Evolutionary conservation across 2,797 vertebrate genomes (phyloP).

Genomic region (Danio choprae): DNA sequence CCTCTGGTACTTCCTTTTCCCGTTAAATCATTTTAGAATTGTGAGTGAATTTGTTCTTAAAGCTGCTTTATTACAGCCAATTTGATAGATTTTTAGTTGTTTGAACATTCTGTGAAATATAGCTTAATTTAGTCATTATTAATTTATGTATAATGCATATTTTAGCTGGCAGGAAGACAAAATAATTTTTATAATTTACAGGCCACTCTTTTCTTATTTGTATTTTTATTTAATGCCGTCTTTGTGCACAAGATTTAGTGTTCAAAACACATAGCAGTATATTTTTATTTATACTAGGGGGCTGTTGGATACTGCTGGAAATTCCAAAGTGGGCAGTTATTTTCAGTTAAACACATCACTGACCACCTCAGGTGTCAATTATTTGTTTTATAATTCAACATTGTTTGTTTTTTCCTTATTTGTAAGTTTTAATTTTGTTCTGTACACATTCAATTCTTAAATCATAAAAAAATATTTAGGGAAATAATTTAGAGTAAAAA

Average conservation of each 20-base stretch:
- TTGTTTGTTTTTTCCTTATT: no score
- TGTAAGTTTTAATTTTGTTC: neutral
- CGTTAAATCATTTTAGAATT: neutral
- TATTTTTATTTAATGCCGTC: neutral
- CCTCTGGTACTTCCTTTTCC: constrained; percentile 38
- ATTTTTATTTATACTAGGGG: neutral
- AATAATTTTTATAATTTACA: neutral
- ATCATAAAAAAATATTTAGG: neutral
- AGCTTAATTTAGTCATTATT: neutral
- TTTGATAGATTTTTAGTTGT: neutral
- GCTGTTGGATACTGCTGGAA: no score
- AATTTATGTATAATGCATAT: neutral
- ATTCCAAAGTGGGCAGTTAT: no score
- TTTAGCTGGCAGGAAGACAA: neutral
- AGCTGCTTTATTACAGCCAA: constrained; percentile 1
- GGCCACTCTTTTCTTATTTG: neutral
- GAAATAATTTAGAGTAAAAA: neutral
- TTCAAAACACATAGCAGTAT: neutral
- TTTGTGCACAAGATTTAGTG: neutral
- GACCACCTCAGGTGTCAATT: no score
- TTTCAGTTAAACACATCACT: no score
- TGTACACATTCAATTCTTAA: neutral
- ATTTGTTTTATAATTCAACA: no score
- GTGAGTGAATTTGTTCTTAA: neutral
- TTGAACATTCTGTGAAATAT: neutral